Base-by-base conservation (phyloP, 2,113 vertebrate genomes). In the Steatornis caripensis region DNA sequence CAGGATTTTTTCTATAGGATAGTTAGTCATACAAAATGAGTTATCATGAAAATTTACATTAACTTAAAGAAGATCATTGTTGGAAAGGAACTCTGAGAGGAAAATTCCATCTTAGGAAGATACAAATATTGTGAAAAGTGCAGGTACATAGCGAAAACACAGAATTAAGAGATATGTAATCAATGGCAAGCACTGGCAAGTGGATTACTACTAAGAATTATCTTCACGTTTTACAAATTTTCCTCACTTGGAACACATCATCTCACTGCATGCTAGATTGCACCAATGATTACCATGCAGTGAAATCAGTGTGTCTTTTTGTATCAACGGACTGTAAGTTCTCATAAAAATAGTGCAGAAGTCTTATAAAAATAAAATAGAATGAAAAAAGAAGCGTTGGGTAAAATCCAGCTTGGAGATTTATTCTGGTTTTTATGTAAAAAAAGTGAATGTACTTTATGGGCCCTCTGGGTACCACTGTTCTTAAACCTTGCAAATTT, bases 401-500 rank as follows among this genome's bases (percentile, higher is more conserved):
- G 78, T 26, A 84, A 89, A 94, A 71, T 89, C 84, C 95, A 96
- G 36, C 6, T 82, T 60, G 43, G 15, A 92, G 65, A 89, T 96
- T 91, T 96, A 94, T 94, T 93, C 34, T 0, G 4, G 17, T 46
- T 94, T 90, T 90, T 39, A 81, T 89, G 51, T 79, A 37, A 75
- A 87, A 94, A 91, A 92, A 43, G 15, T 41, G 8, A 79, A 61
- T 43, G 14, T 82, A 37, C 19, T 96, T 96, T 94, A 94, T 89
- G 89, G 45, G 85, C 48, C 91, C 89, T 94, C 45, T 79, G 89
- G 65, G 95, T 91, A 48, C 13, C 36, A 79, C 77, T 82, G 69
- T 84, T 91, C 74, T 94, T 89, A 93, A 91, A 87, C 84, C 30
- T 53, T 68, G 45, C 87, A 91, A 85, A 54, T 96, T 93, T 90